A percentile compares a stretch with the other conserved stretches of the same genome.
Evolutionary conservation across 2,113 vertebrate species (phyloP).

Genomic region (Cygnus atratus): DNA sequence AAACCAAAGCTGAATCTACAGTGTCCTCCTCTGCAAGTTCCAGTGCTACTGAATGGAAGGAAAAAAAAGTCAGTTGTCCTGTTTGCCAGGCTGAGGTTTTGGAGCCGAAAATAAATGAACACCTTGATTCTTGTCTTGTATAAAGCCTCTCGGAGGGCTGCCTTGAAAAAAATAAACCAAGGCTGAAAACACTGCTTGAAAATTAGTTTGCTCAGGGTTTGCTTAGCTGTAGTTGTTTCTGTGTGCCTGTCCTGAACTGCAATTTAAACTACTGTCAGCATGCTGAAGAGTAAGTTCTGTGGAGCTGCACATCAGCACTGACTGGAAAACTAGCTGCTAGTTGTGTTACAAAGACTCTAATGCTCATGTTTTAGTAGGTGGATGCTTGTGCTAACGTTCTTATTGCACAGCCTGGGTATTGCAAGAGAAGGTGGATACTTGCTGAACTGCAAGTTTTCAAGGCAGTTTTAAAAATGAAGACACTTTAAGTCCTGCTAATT

Average conservation of each 20-base stretch:
- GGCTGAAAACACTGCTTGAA: not conserved
- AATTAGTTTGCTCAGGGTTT: constrained; percentile 21
- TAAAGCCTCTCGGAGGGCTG: not conserved
- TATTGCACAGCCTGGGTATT: not conserved
- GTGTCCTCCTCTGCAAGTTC: not conserved
- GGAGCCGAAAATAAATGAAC: constrained; percentile 86
- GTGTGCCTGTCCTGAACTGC: not conserved
- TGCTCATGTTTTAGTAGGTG: not conserved
- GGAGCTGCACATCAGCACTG: not conserved
- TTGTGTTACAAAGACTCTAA: not conserved
- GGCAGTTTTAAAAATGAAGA: not conserved
- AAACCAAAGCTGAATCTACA: not conserved
- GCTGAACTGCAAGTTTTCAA: not conserved
- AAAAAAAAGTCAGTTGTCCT: constrained; percentile 83
- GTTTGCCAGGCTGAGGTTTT: constrained; percentile 81
- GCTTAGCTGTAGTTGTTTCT: not conserved
- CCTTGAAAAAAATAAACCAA: not conserved
- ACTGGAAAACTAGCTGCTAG: not conserved
- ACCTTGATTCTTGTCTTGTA: constrained; percentile 88
- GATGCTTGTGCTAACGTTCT: not conserved
- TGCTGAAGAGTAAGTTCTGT: not conserved
- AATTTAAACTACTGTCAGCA: not conserved
- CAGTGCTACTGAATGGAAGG: not conserved
- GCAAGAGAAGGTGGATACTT: not conserved
- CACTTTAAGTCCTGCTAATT: not conserved